These are phyloP conservation scores for Psammodynastes pulverulentus DNA, from an alignment of 2,113 vertebrate genomes.

Conservation along the genomic window DNA sequence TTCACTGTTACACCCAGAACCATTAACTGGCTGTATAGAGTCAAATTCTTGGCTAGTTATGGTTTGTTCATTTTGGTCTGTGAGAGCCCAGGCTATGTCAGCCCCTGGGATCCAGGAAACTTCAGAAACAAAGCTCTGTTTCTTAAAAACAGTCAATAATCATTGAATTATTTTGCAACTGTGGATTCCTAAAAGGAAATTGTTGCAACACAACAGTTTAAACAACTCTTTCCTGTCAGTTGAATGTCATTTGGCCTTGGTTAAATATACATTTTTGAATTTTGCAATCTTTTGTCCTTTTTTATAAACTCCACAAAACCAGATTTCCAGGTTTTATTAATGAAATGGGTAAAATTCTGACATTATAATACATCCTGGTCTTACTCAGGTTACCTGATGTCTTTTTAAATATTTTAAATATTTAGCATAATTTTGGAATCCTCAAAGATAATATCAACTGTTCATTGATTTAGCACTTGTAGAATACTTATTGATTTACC, in stretches of 20 bases:
- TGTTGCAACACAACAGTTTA: background rate
- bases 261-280: background rate
- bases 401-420: background rate
- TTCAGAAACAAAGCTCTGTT: background rate
- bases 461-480: background rate
- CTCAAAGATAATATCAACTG: background rate
- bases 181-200: background rate
- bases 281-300: background rate
- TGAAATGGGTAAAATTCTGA: background rate
- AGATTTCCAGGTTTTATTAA: background rate
- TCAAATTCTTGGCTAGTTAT: background rate
- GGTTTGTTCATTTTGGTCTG: background rate
- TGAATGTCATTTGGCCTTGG: background rate
- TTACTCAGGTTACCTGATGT: background rate
- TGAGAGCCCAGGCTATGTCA: background rate
- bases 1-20: background rate
- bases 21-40: background rate
- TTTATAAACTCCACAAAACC: background rate
- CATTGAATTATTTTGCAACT: background rate
- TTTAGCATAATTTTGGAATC: background rate
- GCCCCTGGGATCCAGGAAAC: background rate
- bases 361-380: background rate
- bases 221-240: background rate
- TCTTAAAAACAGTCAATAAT: too few species aligned
- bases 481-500: background rate